Evolutionary conservation across 1,140 invertebrate species (phyloP), one percentile per base, ranked within the genome.

Genomic region (Ceratoteleas bidentatus): DNA sequence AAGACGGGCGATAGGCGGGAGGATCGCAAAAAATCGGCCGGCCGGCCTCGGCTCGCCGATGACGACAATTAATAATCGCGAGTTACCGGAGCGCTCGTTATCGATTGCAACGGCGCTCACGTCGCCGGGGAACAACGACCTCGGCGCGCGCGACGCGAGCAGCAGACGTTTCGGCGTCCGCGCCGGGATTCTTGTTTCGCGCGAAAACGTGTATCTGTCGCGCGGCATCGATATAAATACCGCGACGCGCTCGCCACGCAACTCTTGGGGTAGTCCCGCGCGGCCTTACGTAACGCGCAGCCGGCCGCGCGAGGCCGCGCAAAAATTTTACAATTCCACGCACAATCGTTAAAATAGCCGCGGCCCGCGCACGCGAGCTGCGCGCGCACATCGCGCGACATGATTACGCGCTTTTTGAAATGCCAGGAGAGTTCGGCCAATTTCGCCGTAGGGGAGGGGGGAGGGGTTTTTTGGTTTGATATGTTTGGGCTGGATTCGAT

Each of bases 141-240:
- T 78, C 75, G 75, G 53, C 56, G 36, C 32, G 65, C 24, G 24
- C 1, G 1, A n/a, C 58, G 43, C 40, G 62, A 57, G 54, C 68
- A 50, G 54, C 75, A 72, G 75, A 72, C 66, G 68, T 72, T 78
- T 72, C 65, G 75, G 66, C 75, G 75, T 72, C 66, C 68, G 68
- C 53, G 54, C 43, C 47, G 53, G 61, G 75, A n/a, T n/a, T n/a
- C n/a, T n/a, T n/a, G n/a, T n/a, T n/a, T n/a, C n/a, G n/a, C n/a
- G n/a, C n/a, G n/a, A n/a, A n/a, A n/a, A n/a, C n/a, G n/a, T n/a
- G n/a, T n/a, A n/a, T n/a, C n/a, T n/a, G n/a, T n/a, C n/a, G n/a
- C n/a, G n/a, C n/a, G n/a, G n/a, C n/a, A n/a, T 73, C 76, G 76
- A 68, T 73, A 73, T 72, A 79, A 79, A 79, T 73, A 73, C 68